Conservation (phyloP, 2,113 vertebrate genomes). For the Rousettus leschenaultii region DNA sequence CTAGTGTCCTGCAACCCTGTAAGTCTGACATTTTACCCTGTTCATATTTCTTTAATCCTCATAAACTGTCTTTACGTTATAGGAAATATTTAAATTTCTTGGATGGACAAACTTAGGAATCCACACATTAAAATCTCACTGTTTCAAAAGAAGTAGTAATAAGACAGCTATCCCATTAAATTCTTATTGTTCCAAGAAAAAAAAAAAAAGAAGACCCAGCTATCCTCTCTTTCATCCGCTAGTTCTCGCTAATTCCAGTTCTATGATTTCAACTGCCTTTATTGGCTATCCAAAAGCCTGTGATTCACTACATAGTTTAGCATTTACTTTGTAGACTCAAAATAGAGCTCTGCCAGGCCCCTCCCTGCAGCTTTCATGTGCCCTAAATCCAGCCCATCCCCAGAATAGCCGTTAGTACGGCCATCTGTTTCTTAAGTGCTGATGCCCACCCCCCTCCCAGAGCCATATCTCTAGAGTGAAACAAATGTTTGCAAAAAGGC, state of each 20-base stretch:
- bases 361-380: background rate
- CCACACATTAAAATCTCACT: background rate
- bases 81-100: constrained; percentile 5
- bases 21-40: background rate
- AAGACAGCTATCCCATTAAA: background rate
- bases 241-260: constrained; percentile 37
- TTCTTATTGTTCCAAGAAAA: background rate
- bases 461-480: constrained; percentile 4
- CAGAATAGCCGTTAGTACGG: background rate
- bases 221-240: background rate
- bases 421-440: constrained; percentile 58
- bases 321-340: constrained; percentile 42
- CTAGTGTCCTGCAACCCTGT: background rate
- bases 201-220: background rate
- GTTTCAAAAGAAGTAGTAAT: background rate
- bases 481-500: constrained; percentile 39
- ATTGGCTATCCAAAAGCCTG: constrained; percentile 38
- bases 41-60: background rate
- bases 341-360: constrained; percentile 38
- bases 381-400: background rate
- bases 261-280: constrained; percentile 60
- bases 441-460: background rate
- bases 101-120: background rate
- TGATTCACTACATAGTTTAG: constrained; percentile 66
- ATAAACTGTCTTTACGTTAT: background rate